These are phyloP conservation scores for Serrognathus titanus DNA, from an alignment of 2,888 invertebrate genomes.

Conservation along the genomic window DNA sequence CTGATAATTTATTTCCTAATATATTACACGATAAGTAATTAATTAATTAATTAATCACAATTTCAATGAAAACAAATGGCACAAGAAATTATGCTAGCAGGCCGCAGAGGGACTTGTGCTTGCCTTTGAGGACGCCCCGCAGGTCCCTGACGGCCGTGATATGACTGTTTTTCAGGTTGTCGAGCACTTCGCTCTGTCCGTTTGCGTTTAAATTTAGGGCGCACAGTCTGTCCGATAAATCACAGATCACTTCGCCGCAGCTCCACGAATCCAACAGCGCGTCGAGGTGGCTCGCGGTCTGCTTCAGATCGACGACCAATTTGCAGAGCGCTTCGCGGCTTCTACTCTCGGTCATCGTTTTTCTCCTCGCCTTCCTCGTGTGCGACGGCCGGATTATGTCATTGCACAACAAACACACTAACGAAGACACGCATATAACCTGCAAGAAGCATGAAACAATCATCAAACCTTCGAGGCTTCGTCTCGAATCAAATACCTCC, in stretches of 20 bases:
- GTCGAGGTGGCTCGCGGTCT: constrained; percentile 46
- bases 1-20: constrained; percentile 8
- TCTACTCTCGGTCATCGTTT: constrained; percentile 45
- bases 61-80: constrained; percentile 3
- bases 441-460: constrained; percentile 38
- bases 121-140: constrained; percentile 54
- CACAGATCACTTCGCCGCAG: constrained; percentile 39
- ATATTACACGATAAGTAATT: constrained; percentile 10
- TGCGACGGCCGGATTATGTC: constrained; percentile 53
- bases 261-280: constrained; percentile 51
- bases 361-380: constrained; percentile 59
- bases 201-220: constrained; percentile 46
- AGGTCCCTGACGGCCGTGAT: constrained; percentile 53
- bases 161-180: constrained; percentile 52
- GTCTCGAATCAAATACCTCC: constrained; percentile 51
- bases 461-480: neutral
- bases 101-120: constrained; percentile 51
- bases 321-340: constrained; percentile 47
- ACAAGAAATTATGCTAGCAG: constrained; percentile 8
- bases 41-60: constrained; percentile 2
- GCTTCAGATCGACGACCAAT: constrained; percentile 33
- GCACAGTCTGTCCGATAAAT: constrained; percentile 47
- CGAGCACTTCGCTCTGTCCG: constrained; percentile 48
- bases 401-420: constrained; percentile 56
- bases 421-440: constrained; percentile 58